Conservation (phyloP, 1,140 invertebrate genomes). For the Neuroterus valhalla region DNA sequence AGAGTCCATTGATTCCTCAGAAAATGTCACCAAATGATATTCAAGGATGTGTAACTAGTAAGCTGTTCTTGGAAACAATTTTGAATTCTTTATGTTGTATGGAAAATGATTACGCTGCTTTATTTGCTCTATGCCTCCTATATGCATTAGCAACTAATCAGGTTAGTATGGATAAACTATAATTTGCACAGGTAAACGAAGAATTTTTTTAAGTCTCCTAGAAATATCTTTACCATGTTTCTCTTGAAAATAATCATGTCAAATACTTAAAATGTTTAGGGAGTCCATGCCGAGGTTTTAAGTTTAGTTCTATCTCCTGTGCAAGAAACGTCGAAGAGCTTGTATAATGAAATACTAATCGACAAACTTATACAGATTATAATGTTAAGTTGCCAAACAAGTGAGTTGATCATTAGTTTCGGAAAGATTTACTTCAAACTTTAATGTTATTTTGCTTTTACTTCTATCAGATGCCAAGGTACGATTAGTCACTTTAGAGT, state of each 20-base stretch:
- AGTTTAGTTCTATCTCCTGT: conserved; percentile 79
- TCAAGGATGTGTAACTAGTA: conserved; percentile 75
- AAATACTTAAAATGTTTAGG: conserved; percentile 72
- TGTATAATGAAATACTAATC: conserved; percentile 85
- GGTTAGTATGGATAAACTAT: conserved; percentile 79
- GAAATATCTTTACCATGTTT: conserved; percentile 2
- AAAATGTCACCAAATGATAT: conserved; percentile 61
- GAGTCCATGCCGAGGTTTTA: conserved; percentile 83
- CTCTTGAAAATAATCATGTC: conserved; percentile 27
- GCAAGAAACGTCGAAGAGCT: conserved; percentile 71
- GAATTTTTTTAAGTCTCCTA: background rate
- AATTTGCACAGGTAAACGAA: background rate
- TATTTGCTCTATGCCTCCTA: conserved; percentile 94
- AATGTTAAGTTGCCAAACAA: conserved; percentile 86
- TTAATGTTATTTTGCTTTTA: conserved; percentile 23
- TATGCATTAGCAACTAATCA: conserved; percentile 95
- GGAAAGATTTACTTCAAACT: background rate
- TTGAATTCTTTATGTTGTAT: conserved; percentile 88
- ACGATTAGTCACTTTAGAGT: conserved; percentile 92
- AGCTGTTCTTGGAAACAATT: conserved; percentile 93
- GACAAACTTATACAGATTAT: conserved; percentile 89
- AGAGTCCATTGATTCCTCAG: conserved; percentile 63
- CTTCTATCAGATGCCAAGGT: conserved; percentile 83
- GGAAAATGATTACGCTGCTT: conserved; percentile 95
- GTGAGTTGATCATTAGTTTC: conserved; percentile 71